These are phyloP conservation scores for Microcebus lehilahytsara DNA, from an alignment of 2,113 vertebrate genomes.

Conservation along the genomic window DNA sequence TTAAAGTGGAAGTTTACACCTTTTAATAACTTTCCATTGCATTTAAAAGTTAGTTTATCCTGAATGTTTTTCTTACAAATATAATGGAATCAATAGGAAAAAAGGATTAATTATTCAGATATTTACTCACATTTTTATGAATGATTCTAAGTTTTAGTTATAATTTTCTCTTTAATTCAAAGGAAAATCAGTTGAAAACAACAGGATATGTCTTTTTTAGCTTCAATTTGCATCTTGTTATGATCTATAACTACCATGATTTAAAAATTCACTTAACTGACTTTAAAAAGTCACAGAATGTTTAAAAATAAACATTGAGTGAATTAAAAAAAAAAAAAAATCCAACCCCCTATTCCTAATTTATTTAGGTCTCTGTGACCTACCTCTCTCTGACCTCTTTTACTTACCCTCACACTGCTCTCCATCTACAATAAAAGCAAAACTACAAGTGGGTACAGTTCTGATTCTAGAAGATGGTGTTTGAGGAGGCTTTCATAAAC, in stretches of 20 bases:
- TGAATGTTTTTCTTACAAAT: neutral
- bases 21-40: neutral
- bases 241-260: neutral
- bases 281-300: neutral
- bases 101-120: neutral
- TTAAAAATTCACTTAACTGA: neutral
- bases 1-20: neutral
- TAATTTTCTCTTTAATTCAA: neutral
- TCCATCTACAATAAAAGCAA: neutral
- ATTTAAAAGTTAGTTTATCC: neutral
- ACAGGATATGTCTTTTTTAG: neutral
- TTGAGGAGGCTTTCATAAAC: neutral
- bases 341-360: neutral
- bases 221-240: neutral
- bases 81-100: neutral
- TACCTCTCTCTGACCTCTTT: neutral
- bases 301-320: neutral
- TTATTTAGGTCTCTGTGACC: neutral
- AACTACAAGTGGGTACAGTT: neutral
- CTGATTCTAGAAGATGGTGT: neutral
- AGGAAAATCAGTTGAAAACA: neutral
- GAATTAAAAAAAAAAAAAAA: too few species aligned
- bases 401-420: neutral
- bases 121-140: neutral
- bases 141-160: neutral